phyloP scores from a whole-genome alignment of 2,888 invertebrate species.

The Helicoverpa assulta region DNA sequence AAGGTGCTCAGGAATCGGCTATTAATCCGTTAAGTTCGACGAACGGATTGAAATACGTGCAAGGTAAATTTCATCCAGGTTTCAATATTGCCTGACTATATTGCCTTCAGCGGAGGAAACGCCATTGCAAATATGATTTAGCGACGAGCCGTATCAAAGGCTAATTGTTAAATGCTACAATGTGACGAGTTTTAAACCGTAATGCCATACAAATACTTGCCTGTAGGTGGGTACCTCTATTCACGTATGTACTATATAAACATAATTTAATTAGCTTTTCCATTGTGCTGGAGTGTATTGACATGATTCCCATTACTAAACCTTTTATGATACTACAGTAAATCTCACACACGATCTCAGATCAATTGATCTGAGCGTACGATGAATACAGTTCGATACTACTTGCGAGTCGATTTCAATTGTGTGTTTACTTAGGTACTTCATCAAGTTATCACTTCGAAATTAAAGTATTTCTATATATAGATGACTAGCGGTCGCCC shows the following conservation, averaged over 20 bases:
- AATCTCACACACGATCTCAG: background rate
- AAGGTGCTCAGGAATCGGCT: too few species aligned
- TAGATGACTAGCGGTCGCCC: too few species aligned
- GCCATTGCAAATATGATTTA: slow-evolving; percentile 83
- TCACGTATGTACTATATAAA: background rate
- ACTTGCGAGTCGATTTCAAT: too few species aligned
- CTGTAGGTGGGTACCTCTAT: background rate
- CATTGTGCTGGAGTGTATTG: slow-evolving; percentile 30
- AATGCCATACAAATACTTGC: slow-evolving; percentile 4
- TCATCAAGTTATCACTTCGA: too few species aligned
- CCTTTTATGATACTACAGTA: slow-evolving; percentile 3
- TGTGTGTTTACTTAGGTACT: too few species aligned
- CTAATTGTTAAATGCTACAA: slow-evolving; percentile 78
- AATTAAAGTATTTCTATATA: too few species aligned
- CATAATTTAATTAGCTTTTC: slow-evolving; percentile 37
- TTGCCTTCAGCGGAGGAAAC: slow-evolving; percentile 79
- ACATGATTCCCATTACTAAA: slow-evolving; percentile 18
- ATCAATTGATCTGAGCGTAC: background rate
- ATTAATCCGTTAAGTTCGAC: slow-evolving; percentile 27
- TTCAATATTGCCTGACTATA: slow-evolving; percentile 79
- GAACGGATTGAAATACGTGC: slow-evolving; percentile 67
- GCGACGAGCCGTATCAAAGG: slow-evolving; percentile 82
- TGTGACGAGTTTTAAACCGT: slow-evolving; percentile 53
- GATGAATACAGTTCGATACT: too few species aligned
- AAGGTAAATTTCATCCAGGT: slow-evolving; percentile 78